Base-by-base conservation (phyloP, 2,113 vertebrate species). In the Hirundichthys speculiger region DNA sequence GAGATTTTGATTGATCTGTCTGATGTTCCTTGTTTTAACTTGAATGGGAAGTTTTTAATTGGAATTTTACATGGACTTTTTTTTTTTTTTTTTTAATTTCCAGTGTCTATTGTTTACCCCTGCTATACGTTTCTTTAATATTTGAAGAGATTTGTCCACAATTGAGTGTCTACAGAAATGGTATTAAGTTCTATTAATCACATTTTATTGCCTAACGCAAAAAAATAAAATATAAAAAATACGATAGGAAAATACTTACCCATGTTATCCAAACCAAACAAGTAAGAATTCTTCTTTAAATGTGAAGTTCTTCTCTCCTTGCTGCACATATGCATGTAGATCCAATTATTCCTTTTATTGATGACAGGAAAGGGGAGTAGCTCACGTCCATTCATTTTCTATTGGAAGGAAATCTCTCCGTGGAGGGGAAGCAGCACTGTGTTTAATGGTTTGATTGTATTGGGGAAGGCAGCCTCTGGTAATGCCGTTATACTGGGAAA, bases 371-470 rank as follows among this genome's bases (percentile, higher is more conserved):
- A 89, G 80, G 24, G 48, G 89, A 89, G 89, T 69, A 90, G 85
- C 85, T 88, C 54, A 7, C 48, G 70, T 81, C 74, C 83, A 80
- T 79, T 88, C 75, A 49, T 80, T 83, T 79, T 87, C 83, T 86
- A 85, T 86, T 85, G 86, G 83, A 82, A 59, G 77, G 81, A 85
- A 83, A 89, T 86, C 76, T 80, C 42, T 85, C 68, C 70, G 58
- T 60, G 64, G 51, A 62, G 72, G 58, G 53, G 73, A 45, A 59
- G 79, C 64, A 59, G 79, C 64, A 0, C 69, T 58, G 82, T 90
- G 86, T 88, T 87, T 86, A 89, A 89, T 88, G 88, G 86, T 88
- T 87, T 91, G 89, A 87, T 87, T 89, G 89, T 82, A 88, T 89
- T 86, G 88, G 88, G 79, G 78, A 52, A 85, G 88, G 87, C 87